Conservation (phyloP, 2,888 invertebrate species). For the Cheilosia urbana region DNA sequence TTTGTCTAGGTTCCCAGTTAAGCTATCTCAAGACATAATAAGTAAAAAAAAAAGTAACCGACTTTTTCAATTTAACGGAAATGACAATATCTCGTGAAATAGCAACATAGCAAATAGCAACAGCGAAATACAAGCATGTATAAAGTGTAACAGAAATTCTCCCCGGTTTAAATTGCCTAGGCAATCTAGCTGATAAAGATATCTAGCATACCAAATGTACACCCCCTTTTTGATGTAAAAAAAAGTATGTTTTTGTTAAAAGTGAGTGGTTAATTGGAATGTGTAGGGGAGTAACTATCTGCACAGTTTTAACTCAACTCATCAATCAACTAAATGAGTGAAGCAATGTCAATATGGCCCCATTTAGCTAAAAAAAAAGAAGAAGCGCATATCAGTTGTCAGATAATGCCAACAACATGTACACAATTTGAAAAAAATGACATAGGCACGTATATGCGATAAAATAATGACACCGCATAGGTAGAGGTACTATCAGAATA, state of each 20-base stretch:
- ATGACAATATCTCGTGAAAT: no score
- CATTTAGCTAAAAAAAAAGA: constrained; percentile 36
- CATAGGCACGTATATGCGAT: constrained; percentile 5
- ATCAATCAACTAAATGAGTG: constrained; percentile 54
- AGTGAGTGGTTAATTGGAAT: constrained; percentile 19
- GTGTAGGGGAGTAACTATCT: not conserved
- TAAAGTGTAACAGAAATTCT: not conserved
- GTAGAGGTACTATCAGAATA: constrained; percentile 23
- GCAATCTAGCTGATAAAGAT: not conserved
- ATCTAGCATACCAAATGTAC: constrained; percentile 5
- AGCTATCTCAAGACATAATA: no score
- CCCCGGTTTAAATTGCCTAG: not conserved
- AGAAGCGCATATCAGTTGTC: not conserved
- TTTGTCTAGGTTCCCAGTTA: no score
- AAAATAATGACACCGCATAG: constrained; percentile 29
- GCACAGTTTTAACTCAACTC: constrained; percentile 8
- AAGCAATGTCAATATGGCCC: constrained; percentile 49
- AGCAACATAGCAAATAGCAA: no score
- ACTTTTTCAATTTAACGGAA: no score
- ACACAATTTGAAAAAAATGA: constrained; percentile 28
- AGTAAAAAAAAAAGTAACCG: no score
- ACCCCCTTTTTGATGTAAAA: not conserved
- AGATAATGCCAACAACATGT: constrained; percentile 35
- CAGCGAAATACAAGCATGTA: not conserved
- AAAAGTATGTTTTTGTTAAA: not conserved